Conservation (phyloP, 2,113 vertebrate species). For the Siniperca chuatsi region DNA sequence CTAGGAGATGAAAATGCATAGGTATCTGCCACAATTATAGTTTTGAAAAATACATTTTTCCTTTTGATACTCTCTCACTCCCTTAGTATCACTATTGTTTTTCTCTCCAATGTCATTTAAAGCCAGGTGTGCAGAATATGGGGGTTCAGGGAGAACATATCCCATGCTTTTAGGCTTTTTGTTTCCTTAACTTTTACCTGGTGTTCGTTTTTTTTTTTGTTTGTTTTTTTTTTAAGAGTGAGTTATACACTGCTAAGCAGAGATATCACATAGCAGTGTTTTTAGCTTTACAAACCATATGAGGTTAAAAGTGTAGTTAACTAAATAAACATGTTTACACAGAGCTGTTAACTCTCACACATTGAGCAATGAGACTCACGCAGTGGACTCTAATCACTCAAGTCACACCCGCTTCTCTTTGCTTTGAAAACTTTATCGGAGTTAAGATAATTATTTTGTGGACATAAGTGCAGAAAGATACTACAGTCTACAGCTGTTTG, state of each 20-base stretch:
- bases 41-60: not conserved
- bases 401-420: constrained; percentile 8
- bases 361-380: not conserved
- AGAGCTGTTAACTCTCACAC: not conserved
- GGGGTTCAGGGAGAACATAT: not conserved
- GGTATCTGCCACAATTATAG: not conserved
- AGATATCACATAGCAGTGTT: not conserved
- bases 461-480: constrained; percentile 13
- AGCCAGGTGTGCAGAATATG: not conserved
- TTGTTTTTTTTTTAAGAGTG: not conserved
- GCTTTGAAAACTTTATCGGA: constrained; percentile 29
- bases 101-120: not conserved
- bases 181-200: not conserved
- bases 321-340: not conserved
- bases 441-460: constrained; percentile 45
- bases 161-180: no score
- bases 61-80: not conserved
- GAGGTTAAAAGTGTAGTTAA: not conserved
- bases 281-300: not conserved
- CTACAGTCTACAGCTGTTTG: constrained; percentile 45
- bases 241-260: not conserved
- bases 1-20: not conserved
- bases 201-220: not conserved
- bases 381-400: not conserved
- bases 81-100: not conserved